Base-by-base conservation (phyloP, 2,797 vertebrate species). In the Gambusia yucatana region DNA sequence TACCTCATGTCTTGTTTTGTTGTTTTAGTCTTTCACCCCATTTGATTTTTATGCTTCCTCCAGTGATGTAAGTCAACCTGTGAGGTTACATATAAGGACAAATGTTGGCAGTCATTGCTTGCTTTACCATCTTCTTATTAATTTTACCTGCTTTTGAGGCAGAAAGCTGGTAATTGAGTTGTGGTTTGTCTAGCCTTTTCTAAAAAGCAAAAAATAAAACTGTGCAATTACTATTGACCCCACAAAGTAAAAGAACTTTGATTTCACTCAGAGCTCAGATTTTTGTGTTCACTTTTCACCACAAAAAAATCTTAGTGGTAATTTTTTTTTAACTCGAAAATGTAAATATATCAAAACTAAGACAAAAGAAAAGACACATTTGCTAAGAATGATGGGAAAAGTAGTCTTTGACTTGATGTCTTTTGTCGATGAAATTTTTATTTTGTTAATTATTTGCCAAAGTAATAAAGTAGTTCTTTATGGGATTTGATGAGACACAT, bases 1-100 rank as follows among this genome's bases (percentile, higher is more conserved):
- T 33, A 50, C 8, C 41, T 77, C 47, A 5, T 57, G 4, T 61
- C 72, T 71, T 2, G 43, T 72, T 59, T 59, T 46, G 43, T 48
- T 72, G 69, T 70, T 55, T 76, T 76, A 39, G 77, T 52, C 46
- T 55, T 8, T 30, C 46, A 77, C 11, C 28, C 76, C 25, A 22
- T 50, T 78, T 55, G 47, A 28, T 44, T 22, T 0, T 4, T n/a
- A 7, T 6, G 25, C 73, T 78, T 74, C 47, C 61, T 73, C 30
- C 33, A 41, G 22, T 22, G 0, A 13, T 22, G 39, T 6, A 13
- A 39, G 17, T 65, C 61, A 39, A 65, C 17, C 20, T 65, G 20
- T 20, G 16, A 20, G 28, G 2, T 61, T 61, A 39, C 1, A 25
- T 67, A 20, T 65, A 69, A 69, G 39, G 39, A 43, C 41, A 44